Conservation (phyloP, 30 jellyfish, hydroid and myxozoan genomes). For the Hydra vulgaris region DNA sequence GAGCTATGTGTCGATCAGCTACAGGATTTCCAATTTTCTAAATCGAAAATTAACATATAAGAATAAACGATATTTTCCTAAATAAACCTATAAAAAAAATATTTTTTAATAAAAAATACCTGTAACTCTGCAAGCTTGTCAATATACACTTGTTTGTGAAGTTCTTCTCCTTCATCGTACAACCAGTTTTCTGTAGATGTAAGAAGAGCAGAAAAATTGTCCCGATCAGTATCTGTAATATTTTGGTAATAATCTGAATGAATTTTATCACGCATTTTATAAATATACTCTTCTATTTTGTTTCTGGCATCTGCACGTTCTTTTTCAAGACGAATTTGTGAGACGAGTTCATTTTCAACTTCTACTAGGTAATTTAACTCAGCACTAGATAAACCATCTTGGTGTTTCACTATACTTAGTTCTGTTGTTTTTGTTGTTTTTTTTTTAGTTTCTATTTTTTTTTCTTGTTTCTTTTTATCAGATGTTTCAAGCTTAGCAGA, state of each 20-base stretch:
- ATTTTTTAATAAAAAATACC: too few species aligned
- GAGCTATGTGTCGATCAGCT: conserved; percentile 50
- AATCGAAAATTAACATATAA: neutral
- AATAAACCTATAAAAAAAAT: too few species aligned
- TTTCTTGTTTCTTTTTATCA: conserved; percentile 24
- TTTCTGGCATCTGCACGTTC: conserved; percentile 86
- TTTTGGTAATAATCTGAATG: conserved; percentile 29
- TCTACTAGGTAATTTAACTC: conserved; percentile 43
- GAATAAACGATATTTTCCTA: neutral
- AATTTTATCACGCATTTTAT: conserved; percentile 59
- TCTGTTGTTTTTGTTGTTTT: conserved; percentile 65
- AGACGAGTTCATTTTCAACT: conserved; percentile 65
- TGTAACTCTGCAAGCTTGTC: conserved; percentile 68
- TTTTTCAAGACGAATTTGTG: conserved; percentile 66
- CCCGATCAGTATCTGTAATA: conserved; percentile 52
- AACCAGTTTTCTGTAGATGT: conserved; percentile 74
- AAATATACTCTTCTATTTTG: conserved; percentile 78
- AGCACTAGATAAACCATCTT: conserved; percentile 25
- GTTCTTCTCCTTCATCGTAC: conserved; percentile 92
- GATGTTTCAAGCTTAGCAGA: neutral
- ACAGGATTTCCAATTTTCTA: conserved; percentile 78
- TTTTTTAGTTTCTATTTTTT: conserved; percentile 44
- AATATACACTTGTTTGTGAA: conserved; percentile 41
- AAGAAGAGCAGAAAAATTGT: conserved; percentile 35
- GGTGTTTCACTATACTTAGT: conserved; percentile 30